phyloP scores from a whole-genome alignment of 2,797 vertebrate species.

The Paedocypris micromegethes region DNA sequence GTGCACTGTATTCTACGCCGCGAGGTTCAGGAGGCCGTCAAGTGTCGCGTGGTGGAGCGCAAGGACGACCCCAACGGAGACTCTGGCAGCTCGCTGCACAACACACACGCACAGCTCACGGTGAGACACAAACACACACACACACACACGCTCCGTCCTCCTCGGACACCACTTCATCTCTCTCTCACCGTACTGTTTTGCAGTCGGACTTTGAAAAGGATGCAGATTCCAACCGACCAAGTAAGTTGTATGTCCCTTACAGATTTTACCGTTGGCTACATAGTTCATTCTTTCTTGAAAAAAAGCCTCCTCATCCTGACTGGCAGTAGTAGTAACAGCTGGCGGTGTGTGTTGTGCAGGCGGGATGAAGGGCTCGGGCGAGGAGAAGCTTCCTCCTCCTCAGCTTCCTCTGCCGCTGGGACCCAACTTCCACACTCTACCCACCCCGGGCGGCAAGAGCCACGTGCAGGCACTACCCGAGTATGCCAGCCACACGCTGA shows the following conservation, averaged over 20 bases:
- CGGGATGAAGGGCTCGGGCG: conserved; percentile 85
- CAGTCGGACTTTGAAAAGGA: conserved; percentile 97
- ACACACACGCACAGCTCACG: conserved; percentile 90
- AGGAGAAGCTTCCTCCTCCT: conserved; percentile 81
- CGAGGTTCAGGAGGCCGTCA: conserved; percentile 98
- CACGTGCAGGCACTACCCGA: conserved; percentile 87
- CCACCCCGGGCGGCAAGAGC: conserved; percentile 83
- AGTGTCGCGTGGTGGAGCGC: conserved; percentile 94
- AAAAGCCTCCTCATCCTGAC: neutral
- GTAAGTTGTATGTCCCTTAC: conserved; percentile 67
- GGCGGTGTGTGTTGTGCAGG: conserved; percentile 44
- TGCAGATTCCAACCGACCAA: conserved; percentile 93
- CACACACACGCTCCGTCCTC: too few species aligned
- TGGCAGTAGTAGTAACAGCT: neutral
- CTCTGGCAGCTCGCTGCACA: conserved; percentile 92
- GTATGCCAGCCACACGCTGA: conserved; percentile 91
- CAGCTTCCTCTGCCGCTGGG: conserved; percentile 84
- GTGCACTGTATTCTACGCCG: conserved; percentile 94
- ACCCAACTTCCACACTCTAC: conserved; percentile 93
- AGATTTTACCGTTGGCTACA: conserved; percentile 7
- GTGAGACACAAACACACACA: conserved; percentile 58
- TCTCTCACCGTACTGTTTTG: conserved; percentile 56
- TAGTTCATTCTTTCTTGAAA: neutral
- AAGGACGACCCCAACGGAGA: conserved; percentile 96
- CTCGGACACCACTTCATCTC: neutral